These are phyloP conservation scores for Rallus crepitans DNA, from an alignment of 2,797 vertebrate genomes.

Conservation along the genomic window DNA sequence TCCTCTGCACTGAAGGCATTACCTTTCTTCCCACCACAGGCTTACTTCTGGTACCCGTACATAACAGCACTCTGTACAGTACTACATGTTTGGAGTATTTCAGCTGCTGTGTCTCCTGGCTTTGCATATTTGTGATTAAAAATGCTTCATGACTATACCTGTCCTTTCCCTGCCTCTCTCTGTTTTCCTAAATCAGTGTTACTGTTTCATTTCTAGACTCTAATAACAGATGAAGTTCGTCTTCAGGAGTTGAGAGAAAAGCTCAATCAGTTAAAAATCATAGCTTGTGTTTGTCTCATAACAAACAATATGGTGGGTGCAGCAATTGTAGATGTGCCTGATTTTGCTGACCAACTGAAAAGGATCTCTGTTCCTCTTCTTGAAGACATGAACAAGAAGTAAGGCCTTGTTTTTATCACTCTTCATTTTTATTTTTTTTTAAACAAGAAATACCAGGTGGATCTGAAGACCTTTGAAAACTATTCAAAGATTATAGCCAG, in stretches of 20 bases:
- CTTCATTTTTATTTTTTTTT: not conserved
- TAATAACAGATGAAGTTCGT: slow-evolving; percentile 88
- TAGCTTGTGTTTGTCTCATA: slow-evolving; percentile 90
- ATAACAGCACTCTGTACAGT: not conserved
- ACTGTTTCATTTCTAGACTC: slow-evolving; percentile 82
- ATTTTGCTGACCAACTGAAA: slow-evolving; percentile 86
- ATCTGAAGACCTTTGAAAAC: not conserved
- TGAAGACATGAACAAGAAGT: slow-evolving; percentile 90
- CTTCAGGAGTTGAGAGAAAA: slow-evolving; percentile 87
- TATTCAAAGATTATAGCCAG: not conserved
- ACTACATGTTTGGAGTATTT: not conserved
- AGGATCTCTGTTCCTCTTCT: slow-evolving; percentile 87
- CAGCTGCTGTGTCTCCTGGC: not conserved
- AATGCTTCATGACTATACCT: not conserved
- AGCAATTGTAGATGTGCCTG: slow-evolving; percentile 82
- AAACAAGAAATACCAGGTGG: not conserved
- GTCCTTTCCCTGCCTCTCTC: not conserved
- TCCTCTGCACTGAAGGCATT: not conserved
- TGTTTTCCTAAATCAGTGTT: not conserved
- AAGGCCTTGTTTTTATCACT: slow-evolving; percentile 63
- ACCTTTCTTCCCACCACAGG: not conserved
- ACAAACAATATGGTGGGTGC: slow-evolving; percentile 87
- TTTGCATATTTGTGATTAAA: not conserved
- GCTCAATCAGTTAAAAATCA: slow-evolving; percentile 84
- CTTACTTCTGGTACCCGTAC: not conserved